A percentile compares a stretch with the other conserved stretches of the same genome.
phyloP scores from a whole-genome alignment of 2,113 vertebrate species.

The Passer domesticus region DNA sequence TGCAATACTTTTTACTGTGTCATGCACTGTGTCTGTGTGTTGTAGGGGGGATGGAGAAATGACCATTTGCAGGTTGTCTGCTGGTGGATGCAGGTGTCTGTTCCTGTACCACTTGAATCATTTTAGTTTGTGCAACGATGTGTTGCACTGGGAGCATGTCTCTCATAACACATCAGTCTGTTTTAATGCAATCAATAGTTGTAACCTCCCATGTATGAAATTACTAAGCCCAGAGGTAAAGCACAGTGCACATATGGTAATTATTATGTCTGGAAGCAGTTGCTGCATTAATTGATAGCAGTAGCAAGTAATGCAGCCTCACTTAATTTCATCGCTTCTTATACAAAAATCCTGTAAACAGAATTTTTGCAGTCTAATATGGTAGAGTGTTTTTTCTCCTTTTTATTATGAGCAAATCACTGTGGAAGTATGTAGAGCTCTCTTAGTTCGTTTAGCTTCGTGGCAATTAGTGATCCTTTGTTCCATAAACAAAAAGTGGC shows the following conservation, averaged over 20 bases:
- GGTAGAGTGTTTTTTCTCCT: slow-evolving; percentile 18
- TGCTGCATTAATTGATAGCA: slow-evolving; percentile 67
- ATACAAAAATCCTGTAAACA: slow-evolving; percentile 27
- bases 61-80: background rate
- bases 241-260: slow-evolving; percentile 34
- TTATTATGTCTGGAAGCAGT: slow-evolving; percentile 57
- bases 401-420: background rate
- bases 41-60: background rate
- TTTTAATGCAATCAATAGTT: background rate
- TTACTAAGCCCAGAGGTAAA: slow-evolving; percentile 59
- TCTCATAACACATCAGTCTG: background rate
- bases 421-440: background rate
- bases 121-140: background rate
- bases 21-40: background rate
- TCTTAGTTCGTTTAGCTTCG: background rate
- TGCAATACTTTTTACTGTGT: background rate
- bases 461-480: background rate
- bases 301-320: slow-evolving; percentile 49
- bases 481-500: background rate
- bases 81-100: background rate
- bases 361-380: slow-evolving; percentile 18
- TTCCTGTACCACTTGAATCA: background rate
- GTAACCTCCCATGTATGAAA: slow-evolving; percentile 37
- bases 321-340: slow-evolving; percentile 49
- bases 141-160: background rate